These are phyloP conservation scores for Onychomys arenicola DNA, from an alignment of 2,797 vertebrate genomes.

Conservation along the genomic window DNA sequence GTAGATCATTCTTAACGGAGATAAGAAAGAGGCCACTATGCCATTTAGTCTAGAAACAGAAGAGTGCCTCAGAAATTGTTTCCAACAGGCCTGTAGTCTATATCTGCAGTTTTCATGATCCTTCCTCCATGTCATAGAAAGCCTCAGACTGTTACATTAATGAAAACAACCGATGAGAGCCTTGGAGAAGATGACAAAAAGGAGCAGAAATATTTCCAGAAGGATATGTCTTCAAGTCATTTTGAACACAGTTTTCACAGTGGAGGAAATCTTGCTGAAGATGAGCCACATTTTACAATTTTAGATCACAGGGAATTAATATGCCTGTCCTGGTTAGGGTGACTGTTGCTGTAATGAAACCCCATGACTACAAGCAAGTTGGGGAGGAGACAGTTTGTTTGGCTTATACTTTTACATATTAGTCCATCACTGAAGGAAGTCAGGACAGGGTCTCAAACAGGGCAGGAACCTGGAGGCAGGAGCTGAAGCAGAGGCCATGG, in stretches of 20 bases:
- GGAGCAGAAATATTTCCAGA: neutral
- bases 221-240: conserved; percentile 32
- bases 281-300: conserved; percentile 46
- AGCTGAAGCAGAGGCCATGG: neutral
- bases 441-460: neutral
- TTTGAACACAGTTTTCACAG: conserved; percentile 48
- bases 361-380: neutral
- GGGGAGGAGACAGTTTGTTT: neutral
- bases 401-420: neutral
- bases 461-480: neutral
- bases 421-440: neutral
- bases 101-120: neutral
- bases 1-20: neutral
- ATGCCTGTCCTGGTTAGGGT: neutral
- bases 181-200: neutral
- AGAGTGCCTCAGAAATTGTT: neutral
- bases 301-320: conserved; percentile 21
- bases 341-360: neutral
- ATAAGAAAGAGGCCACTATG: neutral
- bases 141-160: conserved; percentile 4
- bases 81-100: neutral
- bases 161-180: neutral
- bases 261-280: neutral
- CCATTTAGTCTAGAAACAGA: conserved; percentile 44
- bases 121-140: neutral